Evolutionary conservation across 1,140 invertebrate genomes (phyloP).

Genomic region (Anthonomus grandis): DNA sequence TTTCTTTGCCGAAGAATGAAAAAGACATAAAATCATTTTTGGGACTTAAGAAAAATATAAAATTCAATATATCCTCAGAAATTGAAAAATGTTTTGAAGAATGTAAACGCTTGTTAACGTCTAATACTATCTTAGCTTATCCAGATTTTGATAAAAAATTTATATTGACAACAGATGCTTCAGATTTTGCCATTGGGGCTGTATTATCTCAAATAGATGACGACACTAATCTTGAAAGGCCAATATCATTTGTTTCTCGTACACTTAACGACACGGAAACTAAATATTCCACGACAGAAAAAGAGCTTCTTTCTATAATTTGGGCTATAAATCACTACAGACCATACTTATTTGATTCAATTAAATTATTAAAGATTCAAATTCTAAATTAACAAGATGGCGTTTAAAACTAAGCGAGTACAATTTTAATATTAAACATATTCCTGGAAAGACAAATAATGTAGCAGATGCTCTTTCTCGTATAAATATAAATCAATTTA

Average conservation of each 20-base stretch:
- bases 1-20: neutral
- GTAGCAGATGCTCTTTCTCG: slow-evolving; percentile 4
- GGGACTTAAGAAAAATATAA: neutral
- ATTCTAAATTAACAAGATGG: neutral
- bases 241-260: slow-evolving; percentile 5
- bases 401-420: neutral
- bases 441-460: too few species aligned
- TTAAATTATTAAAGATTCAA: neutral
- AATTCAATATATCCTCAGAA: neutral
- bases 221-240: neutral
- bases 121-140: neutral
- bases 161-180: neutral
- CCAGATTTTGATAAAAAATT: slow-evolving; percentile 8
- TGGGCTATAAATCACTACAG: too few species aligned
- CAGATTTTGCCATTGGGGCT: slow-evolving; percentile 3
- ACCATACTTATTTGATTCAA: neutral
- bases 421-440: neutral
- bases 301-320: too few species aligned
- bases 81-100: slow-evolving; percentile 1
- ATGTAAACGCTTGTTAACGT: neutral
- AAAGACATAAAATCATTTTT: neutral
- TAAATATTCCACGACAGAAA: neutral
- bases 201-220: slow-evolving; percentile 6
- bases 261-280: neutral
- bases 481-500: neutral